Percentiles rank a stretch among this genome's conserved stretches.
Conservation (phyloP, 2,797 vertebrate species). For the Alca torda region DNA sequence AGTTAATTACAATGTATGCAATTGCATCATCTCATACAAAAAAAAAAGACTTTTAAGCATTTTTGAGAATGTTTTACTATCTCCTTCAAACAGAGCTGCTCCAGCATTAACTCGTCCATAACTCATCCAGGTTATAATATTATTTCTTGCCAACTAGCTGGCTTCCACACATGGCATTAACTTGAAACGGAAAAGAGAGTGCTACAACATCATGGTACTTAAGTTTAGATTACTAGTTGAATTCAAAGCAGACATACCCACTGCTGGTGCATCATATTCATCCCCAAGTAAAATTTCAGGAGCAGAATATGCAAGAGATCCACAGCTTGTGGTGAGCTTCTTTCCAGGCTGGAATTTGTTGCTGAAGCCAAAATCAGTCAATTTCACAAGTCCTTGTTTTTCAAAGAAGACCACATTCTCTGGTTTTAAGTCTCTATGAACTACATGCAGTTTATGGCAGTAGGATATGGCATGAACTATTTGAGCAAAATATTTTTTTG, state of each 20-base stretch:
- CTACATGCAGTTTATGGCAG: slow-evolving; percentile 96
- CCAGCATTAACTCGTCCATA: neutral
- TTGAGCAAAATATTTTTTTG: slow-evolving; percentile 98
- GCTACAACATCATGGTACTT: neutral
- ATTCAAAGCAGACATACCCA: slow-evolving; percentile 82
- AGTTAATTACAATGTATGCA: neutral
- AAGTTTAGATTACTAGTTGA: neutral
- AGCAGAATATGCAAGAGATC: slow-evolving; percentile 95
- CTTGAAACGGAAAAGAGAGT: neutral
- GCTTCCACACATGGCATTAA: neutral
- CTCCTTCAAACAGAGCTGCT: neutral
- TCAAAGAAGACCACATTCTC: slow-evolving; percentile 99
- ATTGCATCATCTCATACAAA: neutral
- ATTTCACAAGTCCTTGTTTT: slow-evolving; percentile 96
- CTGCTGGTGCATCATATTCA: slow-evolving; percentile 97
- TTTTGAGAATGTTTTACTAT: neutral
- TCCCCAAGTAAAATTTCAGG: slow-evolving; percentile 97
- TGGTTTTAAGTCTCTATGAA: slow-evolving; percentile 96
- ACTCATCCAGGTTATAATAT: neutral
- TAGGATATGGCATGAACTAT: slow-evolving; percentile 98
- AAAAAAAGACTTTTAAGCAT: neutral
- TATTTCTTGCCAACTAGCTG: neutral
- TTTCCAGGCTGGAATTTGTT: slow-evolving; percentile 99
- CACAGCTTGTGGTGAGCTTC: slow-evolving; percentile 97
- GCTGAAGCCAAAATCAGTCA: slow-evolving; percentile 99